Conservation (phyloP, 2,888 invertebrate genomes). For the Sarcophaga subvicina region DNA sequence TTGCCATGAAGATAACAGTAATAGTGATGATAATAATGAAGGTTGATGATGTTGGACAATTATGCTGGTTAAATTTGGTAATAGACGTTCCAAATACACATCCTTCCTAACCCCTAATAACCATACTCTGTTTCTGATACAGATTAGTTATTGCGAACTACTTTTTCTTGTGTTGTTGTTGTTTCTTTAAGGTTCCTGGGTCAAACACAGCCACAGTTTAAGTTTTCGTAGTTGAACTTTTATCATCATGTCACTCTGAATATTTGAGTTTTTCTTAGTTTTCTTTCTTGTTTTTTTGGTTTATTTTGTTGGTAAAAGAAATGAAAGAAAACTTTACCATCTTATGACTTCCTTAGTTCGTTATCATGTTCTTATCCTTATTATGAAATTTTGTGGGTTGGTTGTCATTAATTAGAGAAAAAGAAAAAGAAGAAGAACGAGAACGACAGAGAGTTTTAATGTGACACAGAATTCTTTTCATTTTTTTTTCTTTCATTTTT, state of each 20-base stretch:
- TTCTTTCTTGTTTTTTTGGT: background rate
- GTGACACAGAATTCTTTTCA: background rate
- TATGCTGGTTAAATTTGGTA: conserved; percentile 1
- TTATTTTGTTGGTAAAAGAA: background rate
- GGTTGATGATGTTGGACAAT: background rate
- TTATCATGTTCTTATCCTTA: background rate
- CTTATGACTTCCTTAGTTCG: background rate
- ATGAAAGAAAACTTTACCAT: background rate
- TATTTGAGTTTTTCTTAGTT: background rate
- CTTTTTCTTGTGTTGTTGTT: background rate
- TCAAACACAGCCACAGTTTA: conserved; percentile 5
- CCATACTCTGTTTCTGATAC: too few species aligned
- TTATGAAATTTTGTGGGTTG: conserved; percentile 21
- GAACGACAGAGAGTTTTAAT: conserved; percentile 4
- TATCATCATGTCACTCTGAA: background rate
- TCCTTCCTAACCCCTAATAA: too few species aligned
- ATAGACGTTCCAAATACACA: too few species aligned
- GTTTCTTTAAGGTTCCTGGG: background rate
- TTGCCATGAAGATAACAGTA: background rate
- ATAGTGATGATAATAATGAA: conserved; percentile 33
- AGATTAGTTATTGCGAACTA: too few species aligned
- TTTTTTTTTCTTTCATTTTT: too few species aligned
- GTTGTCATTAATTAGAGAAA: conserved; percentile 5
- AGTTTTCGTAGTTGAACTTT: conserved; percentile 2
- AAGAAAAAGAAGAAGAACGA: too few species aligned